Percentiles rank a stretch among this genome's conserved stretches.
Conservation (phyloP, 2,888 invertebrate genomes). For the Campaea margaritaria region DNA sequence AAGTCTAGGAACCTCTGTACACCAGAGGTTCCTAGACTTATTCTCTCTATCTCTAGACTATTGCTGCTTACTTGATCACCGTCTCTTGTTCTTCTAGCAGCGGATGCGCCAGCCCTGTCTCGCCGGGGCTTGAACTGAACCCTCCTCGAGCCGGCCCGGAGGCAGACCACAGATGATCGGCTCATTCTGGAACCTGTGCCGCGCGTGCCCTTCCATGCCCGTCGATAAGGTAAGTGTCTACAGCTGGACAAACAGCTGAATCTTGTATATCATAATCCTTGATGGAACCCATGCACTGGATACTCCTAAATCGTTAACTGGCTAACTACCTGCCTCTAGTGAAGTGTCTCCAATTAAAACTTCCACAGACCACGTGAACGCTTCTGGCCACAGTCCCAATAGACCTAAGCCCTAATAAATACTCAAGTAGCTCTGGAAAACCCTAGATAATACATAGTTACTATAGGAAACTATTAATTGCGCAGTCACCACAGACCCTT, state of each 20-base stretch:
- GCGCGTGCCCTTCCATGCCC: slow-evolving; percentile 98
- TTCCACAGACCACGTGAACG: background rate
- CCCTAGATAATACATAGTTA: too few species aligned
- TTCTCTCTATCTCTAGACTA: too few species aligned
- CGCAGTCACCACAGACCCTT: background rate
- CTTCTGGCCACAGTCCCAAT: background rate
- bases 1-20: too few species aligned
- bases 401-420: background rate
- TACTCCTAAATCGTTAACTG: too few species aligned
- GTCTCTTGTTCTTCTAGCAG: slow-evolving; percentile 58
- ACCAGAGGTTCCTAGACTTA: too few species aligned
- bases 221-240: slow-evolving; percentile 87
- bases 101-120: slow-evolving; percentile 68
- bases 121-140: slow-evolving; percentile 61
- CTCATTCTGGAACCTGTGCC: slow-evolving; percentile 98
- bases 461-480: background rate
- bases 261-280: too few species aligned
- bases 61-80: background rate
- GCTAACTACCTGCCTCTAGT: too few species aligned
- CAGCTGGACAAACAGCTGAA: too few species aligned
- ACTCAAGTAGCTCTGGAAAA: background rate
- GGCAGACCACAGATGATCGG: slow-evolving; percentile 94
- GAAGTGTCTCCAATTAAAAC: too few species aligned
- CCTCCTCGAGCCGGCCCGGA: slow-evolving; percentile 64
- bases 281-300: too few species aligned